Evolutionary conservation across 2,888 invertebrate genomes (phyloP), one percentile per base, ranked within the genome.

Genomic region (Fabriciana adippe): DNA sequence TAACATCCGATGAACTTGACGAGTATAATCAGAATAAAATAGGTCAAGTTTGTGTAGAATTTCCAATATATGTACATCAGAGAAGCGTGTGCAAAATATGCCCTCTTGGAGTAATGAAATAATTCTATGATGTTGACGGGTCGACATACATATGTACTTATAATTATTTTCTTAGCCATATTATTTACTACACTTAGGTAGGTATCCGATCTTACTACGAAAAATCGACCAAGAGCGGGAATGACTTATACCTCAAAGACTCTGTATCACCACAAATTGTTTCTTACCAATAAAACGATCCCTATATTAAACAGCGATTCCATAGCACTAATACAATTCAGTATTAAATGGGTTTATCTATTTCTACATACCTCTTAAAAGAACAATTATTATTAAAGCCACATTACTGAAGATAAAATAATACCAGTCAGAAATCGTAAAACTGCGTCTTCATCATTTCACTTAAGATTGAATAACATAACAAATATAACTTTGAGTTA

Each of bases 1-100:
- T 18, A 18, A 18, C 14, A 47, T 57, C 18, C 60, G 50, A 50
- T 50, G 60, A 6, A 50, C 31, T 60, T 50, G 31, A 60, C 31
- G 50, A 60, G 31, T 35, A 11, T 41, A 60, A 60, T 60, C 60
- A 60, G 31, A 51, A 60, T 50, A 60, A 60, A 60, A 48, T 16
- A 31, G 60, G 50, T 35, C 50, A 60, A 60, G 50, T 60, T 60
- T 31, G 60, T 51, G 6, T 60, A 48, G 48, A 50, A 35, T 31
- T 48, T 16, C 31, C 31, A 60, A 51, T 60, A 60, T 31, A 50
- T 47, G 47, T 57, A 57, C 18, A 45, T 57, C 21, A 21, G 47
- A 56, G 18, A 41, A 56, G 16, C 35, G 41, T 14, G 18, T 14
- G 18, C 18, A 41, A 14, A 18, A 41, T 18, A 18, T 18, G 4